phyloP scores from a whole-genome alignment of 2,888 invertebrate genomes.

The Caenorhabditis uteleia region DNA sequence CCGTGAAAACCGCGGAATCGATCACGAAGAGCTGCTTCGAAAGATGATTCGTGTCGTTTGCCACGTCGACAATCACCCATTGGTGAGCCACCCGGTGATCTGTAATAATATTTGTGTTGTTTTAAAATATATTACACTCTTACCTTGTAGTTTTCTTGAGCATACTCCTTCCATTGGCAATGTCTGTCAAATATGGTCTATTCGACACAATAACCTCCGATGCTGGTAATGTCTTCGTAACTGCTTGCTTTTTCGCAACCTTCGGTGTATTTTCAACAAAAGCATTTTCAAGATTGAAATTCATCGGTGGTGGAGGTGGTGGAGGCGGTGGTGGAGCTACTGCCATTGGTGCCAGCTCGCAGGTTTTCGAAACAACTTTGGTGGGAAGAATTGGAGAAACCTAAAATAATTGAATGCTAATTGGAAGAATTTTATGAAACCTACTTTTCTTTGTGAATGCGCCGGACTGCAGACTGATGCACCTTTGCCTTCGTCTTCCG shows the following conservation, averaged over 20 bases:
- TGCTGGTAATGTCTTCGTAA: conserved; percentile 9
- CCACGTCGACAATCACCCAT: conserved; percentile 1
- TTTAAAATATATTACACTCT: not conserved
- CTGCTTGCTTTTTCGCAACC: not conserved
- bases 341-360: conserved; percentile 3
- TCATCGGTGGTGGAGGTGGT: conserved; percentile 20
- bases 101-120: conserved; percentile 7
- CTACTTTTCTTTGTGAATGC: conserved; percentile 7
- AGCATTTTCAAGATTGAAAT: not conserved
- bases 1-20: conserved; percentile 43
- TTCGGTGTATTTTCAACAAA: too few species aligned
- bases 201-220: conserved; percentile 14
- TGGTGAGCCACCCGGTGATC: conserved; percentile 36
- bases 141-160: conserved; percentile 29
- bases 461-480: conserved; percentile 31
- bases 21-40: conserved; percentile 35
- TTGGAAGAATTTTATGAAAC: not conserved
- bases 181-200: conserved; percentile 32
- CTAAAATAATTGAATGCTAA: conserved; percentile 5
- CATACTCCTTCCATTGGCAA: conserved; percentile 29
- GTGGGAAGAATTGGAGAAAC: conserved; percentile 11
- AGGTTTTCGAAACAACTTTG: too few species aligned
- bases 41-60: conserved; percentile 16
- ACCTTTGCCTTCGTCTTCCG: conserved; percentile 41
- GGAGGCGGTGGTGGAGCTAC: conserved; percentile 15